A percentile compares a stretch with the other conserved stretches of the same genome.
phyloP scores from a whole-genome alignment of 1,140 invertebrate genomes.

The Penaeus vannamei region DNA sequence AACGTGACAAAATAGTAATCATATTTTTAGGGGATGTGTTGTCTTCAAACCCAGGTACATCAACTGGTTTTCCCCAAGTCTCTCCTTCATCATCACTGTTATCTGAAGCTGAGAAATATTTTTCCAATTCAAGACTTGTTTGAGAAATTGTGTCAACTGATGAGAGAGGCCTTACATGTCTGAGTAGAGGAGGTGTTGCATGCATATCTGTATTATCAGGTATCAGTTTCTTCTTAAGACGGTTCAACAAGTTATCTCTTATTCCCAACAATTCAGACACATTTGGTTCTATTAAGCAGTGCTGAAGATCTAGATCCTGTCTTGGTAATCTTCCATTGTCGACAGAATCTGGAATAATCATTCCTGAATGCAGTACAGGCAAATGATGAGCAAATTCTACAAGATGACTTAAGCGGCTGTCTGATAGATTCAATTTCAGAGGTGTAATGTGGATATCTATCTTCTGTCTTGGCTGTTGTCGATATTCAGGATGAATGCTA shows the following conservation, averaged over 20 bases:
- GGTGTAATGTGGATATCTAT: conserved; percentile 82
- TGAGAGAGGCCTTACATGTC: conserved; percentile 63
- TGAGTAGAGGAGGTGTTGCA: conserved; percentile 53
- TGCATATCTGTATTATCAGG: conserved; percentile 39
- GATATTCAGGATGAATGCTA: conserved; percentile 84
- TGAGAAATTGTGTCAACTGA: conserved; percentile 66
- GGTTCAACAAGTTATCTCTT: conserved; percentile 62
- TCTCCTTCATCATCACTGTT: conserved; percentile 84
- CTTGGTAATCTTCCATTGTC: conserved; percentile 23
- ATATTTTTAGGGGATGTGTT: conserved; percentile 85
- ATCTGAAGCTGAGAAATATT: conserved; percentile 78
- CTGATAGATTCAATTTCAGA: conserved; percentile 85
- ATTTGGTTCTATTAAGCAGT: conserved; percentile 69
- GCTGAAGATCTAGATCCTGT: conserved; percentile 36
- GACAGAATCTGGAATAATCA: conserved; percentile 52
- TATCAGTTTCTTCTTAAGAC: conserved; percentile 33
- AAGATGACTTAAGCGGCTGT: conserved; percentile 79
- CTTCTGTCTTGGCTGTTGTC: conserved; percentile 84
- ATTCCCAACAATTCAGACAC: conserved; percentile 68
- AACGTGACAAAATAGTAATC: conserved; percentile 80
- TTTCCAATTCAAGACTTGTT: conserved; percentile 66
- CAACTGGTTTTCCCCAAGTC: conserved; percentile 81
- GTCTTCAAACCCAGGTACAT: conserved; percentile 87
- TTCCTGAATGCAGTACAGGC: conserved; percentile 73
- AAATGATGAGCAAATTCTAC: conserved; percentile 81